Evolutionary conservation across 1,140 invertebrate genomes (phyloP).

Genomic region (Bombus confusus): DNA sequence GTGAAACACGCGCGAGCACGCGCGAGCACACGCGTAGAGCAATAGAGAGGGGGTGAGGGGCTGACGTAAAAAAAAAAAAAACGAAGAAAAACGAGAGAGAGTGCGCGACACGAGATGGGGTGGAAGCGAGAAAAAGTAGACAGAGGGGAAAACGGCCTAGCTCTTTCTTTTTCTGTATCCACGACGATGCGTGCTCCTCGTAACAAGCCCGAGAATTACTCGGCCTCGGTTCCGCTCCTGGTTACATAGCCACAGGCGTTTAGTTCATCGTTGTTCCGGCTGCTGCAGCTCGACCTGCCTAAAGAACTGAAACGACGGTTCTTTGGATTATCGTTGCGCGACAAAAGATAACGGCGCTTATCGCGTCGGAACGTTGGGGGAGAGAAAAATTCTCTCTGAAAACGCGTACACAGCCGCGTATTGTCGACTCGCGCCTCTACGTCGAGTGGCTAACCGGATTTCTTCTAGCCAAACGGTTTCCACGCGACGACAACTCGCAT

Average conservation of each 20-base stretch:
- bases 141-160: slow-evolving; percentile 33
- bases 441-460: slow-evolving; percentile 46
- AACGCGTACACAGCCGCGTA: slow-evolving; percentile 15
- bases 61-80: not conserved
- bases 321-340: slow-evolving; percentile 59
- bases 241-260: slow-evolving; percentile 53
- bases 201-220: slow-evolving; percentile 68
- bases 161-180: slow-evolving; percentile 33
- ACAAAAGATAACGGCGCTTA: slow-evolving; percentile 62
- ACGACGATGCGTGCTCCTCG: slow-evolving; percentile 44
- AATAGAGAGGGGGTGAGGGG: not conserved
- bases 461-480: slow-evolving; percentile 43
- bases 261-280: slow-evolving; percentile 30
- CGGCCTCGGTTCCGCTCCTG: slow-evolving; percentile 21
- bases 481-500: slow-evolving; percentile 11
- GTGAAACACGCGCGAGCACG: not conserved
- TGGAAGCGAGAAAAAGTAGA: not conserved
- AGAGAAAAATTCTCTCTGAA: slow-evolving; percentile 44
- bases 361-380: slow-evolving; percentile 22
- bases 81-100: not conserved
- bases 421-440: slow-evolving; percentile 26
- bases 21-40: no score
- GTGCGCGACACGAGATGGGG: not conserved
- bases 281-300: slow-evolving; percentile 15
- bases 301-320: slow-evolving; percentile 50